These are phyloP conservation scores for Phacellophora camtschatica DNA, from an alignment of 30 jellyfish, hydroid and myxozoan genomes.

Conservation along the genomic window DNA sequence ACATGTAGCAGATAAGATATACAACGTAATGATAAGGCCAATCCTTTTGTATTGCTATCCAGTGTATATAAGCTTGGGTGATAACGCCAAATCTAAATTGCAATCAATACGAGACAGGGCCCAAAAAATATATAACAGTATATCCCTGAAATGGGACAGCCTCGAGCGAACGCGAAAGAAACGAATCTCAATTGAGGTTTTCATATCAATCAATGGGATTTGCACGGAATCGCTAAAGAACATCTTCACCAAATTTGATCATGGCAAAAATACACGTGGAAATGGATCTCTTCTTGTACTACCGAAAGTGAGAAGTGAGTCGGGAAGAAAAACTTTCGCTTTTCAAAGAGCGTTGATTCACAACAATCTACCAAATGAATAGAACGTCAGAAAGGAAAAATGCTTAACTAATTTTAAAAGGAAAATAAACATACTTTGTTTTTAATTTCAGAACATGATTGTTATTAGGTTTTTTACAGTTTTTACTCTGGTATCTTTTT, in stretches of 20 bases:
- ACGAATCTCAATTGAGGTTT: slow-evolving; percentile 29
- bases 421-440: too few relatives aligned
- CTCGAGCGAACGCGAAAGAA: slow-evolving; percentile 37
- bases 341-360: slow-evolving; percentile 21
- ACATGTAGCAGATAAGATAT: slow-evolving; percentile 15
- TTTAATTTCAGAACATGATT: too few relatives aligned
- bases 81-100: slow-evolving; percentile 30
- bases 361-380: background rate
- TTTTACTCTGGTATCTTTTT: too few relatives aligned
- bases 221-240: too few relatives aligned
- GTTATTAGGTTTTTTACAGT: too few relatives aligned
- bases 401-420: background rate
- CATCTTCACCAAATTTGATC: too few relatives aligned
- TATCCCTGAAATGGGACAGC: slow-evolving; percentile 34
- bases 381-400: background rate
- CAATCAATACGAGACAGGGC: slow-evolving; percentile 51
- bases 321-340: slow-evolving; percentile 21
- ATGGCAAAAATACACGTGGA: slow-evolving; percentile 39
- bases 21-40: slow-evolving; percentile 31
- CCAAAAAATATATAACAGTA: slow-evolving; percentile 14
- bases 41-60: slow-evolving; percentile 33
- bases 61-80: slow-evolving; percentile 39
- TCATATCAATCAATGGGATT: slow-evolving; percentile 34
- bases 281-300: slow-evolving; percentile 54
- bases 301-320: slow-evolving; percentile 43